A percentile compares a stretch with the other conserved stretches of the same genome.
These are phyloP conservation scores for Pyrochroa serraticornis DNA, from an alignment of 2,888 invertebrate genomes.

Conservation along the genomic window DNA sequence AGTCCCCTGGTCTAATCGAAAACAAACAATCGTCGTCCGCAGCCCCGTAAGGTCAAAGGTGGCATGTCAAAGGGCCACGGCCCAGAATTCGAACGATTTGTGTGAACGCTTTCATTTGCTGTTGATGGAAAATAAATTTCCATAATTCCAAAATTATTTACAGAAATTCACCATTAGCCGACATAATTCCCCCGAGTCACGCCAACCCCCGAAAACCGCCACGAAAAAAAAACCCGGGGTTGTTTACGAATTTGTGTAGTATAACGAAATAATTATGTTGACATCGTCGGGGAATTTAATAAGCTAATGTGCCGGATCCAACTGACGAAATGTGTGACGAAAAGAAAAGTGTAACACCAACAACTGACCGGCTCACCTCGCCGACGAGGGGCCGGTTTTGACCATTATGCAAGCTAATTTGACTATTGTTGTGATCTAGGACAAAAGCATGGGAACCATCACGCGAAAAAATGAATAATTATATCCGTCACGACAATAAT, in stretches of 20 bases:
- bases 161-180: slow-evolving; percentile 29
- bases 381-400: too few relatives aligned
- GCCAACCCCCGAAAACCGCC: slow-evolving; percentile 10
- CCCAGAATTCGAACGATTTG: slow-evolving; percentile 26
- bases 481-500: too few relatives aligned
- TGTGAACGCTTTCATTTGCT: slow-evolving; percentile 22
- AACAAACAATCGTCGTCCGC: background rate
- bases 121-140: slow-evolving; percentile 29
- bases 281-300: background rate
- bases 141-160: slow-evolving; percentile 28
- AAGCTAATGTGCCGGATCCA: background rate
- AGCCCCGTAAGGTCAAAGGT: slow-evolving; percentile 17
- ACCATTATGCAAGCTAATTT: too few relatives aligned
- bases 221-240: background rate
- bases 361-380: too few relatives aligned
- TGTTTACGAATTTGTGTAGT: slow-evolving; percentile 2
- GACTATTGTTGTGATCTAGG: too few relatives aligned
- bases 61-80: slow-evolving; percentile 26
- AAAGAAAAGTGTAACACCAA: too few relatives aligned
- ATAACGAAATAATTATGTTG: background rate
- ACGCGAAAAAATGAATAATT: too few relatives aligned
- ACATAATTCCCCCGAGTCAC: slow-evolving; percentile 25
- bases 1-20: slow-evolving; percentile 7
- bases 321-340: too few relatives aligned
- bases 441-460: too few relatives aligned